A percentile compares a stretch with the other conserved stretches of the same genome.
Evolutionary conservation across 1,140 invertebrate genomes (phyloP).

Genomic region (Chironomus tepperi): DNA sequence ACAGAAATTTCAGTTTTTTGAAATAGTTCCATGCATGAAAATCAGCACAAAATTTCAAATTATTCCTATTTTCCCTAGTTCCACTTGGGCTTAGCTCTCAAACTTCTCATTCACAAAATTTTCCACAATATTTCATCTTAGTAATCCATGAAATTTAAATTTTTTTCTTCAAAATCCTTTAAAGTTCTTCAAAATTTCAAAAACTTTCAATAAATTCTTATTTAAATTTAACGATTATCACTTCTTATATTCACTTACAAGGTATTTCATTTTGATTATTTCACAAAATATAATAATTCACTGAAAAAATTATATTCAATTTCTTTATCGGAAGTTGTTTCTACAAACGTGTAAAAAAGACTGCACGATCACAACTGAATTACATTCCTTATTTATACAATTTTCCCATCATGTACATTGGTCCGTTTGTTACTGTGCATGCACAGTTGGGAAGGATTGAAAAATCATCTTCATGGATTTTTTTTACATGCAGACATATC

Average conservation of each 20-base stretch:
- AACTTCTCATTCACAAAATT: not conserved
- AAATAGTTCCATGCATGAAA: too few relatives aligned
- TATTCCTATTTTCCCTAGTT: too few relatives aligned
- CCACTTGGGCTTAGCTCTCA: not conserved
- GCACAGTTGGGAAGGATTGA: not conserved
- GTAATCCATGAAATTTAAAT: not conserved
- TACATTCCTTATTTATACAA: constrained; percentile 21
- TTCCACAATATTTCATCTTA: not conserved
- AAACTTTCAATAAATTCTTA: not conserved
- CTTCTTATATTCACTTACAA: not conserved
- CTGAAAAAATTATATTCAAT: not conserved
- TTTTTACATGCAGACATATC: not conserved
- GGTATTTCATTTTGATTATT: constrained; percentile 15
- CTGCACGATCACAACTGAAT: not conserved
- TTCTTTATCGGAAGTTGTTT: constrained; percentile 7
- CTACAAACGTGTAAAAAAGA: constrained; percentile 4
- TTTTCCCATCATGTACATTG: constrained; percentile 11
- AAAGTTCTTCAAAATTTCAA: not conserved
- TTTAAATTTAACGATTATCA: not conserved
- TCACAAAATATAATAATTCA: not conserved
- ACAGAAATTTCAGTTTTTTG: too few relatives aligned
- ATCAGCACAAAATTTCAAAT: too few relatives aligned
- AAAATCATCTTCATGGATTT: constrained; percentile 19
- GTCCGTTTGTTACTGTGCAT: not conserved
- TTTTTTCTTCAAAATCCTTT: not conserved